phyloP scores from a whole-genome alignment of 2,888 invertebrate genomes.

The Eueremaeus valkanovi region DNA sequence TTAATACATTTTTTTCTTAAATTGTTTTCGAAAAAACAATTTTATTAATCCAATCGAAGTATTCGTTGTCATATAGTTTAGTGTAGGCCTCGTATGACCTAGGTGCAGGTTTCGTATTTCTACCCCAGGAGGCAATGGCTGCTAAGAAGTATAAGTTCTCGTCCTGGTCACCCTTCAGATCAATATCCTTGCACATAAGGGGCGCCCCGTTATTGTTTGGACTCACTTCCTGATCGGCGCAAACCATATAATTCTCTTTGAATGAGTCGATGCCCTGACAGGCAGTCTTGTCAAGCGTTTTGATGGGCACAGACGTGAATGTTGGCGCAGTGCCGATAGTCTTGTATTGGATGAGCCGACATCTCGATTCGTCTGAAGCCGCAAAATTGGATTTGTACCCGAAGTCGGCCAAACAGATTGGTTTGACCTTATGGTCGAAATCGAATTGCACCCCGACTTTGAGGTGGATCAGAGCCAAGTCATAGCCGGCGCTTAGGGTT shows the following conservation, averaged over 20 bases:
- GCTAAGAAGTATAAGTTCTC: neutral
- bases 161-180: neutral
- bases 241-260: neutral
- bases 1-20: no score
- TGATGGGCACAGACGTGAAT: neutral
- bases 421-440: neutral
- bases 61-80: neutral
- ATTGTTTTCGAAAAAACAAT: neutral
- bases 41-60: neutral
- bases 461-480: conserved; percentile 34
- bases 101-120: neutral
- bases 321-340: no score
- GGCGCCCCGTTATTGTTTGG: neutral
- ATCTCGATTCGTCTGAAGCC: neutral
- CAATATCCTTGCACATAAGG: neutral
- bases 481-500: conserved; percentile 30
- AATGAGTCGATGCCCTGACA: neutral
- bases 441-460: neutral
- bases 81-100: neutral
- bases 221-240: neutral
- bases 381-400: no score
- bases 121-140: neutral
- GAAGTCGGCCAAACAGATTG: neutral
- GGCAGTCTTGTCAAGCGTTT: neutral
- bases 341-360: no score